phyloP scores from a whole-genome alignment of 1,140 invertebrate species.

The Heterodera schachtii region DNA sequence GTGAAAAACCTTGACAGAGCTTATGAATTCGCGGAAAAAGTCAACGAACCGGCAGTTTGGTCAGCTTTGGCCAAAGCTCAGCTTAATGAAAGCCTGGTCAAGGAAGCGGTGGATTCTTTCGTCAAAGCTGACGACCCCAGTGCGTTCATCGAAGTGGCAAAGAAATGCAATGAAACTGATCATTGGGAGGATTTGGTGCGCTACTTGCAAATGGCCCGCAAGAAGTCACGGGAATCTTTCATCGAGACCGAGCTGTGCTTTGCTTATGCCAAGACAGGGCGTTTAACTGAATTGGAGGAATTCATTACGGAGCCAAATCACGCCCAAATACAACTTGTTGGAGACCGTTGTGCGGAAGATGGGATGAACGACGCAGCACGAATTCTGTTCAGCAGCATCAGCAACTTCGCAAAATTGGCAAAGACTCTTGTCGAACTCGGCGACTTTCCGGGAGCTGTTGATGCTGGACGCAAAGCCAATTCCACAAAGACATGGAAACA shows the following conservation, averaged over 20 bases:
- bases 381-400: constrained; percentile 96
- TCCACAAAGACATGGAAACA: constrained; percentile 99
- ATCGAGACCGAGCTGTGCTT: constrained; percentile 98
- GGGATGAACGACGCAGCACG: constrained; percentile 86
- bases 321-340: constrained; percentile 92
- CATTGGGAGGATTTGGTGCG: constrained; percentile 98
- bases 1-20: constrained; percentile 92
- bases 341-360: constrained; percentile 92
- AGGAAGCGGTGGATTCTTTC: constrained; percentile 98
- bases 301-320: constrained; percentile 98
- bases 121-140: constrained; percentile 99
- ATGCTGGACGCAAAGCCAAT: constrained; percentile 96
- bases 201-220: constrained; percentile 95
- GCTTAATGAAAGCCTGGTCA: constrained; percentile 88
- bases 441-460: constrained; percentile 98
- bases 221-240: constrained; percentile 96
- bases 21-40: constrained; percentile 98
- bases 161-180: constrained; percentile 83
- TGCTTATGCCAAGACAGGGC: constrained; percentile 94
- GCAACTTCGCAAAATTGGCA: constrained; percentile 94
- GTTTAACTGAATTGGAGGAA: constrained; percentile 94
- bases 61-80: constrained; percentile 93
- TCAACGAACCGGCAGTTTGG: constrained; percentile 98
- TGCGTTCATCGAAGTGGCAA: constrained; percentile 94
- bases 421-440: constrained; percentile 96